phyloP scores from a whole-genome alignment of 2,888 invertebrate genomes.

The Athripsodes cinereus region DNA sequence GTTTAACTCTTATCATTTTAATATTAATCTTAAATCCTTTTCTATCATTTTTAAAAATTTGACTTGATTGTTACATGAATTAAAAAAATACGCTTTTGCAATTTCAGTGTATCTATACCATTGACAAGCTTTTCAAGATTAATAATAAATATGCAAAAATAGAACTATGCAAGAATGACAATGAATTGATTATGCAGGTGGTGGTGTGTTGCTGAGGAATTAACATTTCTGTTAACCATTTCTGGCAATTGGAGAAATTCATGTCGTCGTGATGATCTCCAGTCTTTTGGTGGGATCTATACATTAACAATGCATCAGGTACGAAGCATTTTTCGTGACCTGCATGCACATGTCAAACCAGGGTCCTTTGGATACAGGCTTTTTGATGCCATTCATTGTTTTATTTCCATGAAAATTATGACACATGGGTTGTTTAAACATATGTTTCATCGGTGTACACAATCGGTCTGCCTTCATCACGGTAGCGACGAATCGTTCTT shows the following conservation, averaged over 20 bases:
- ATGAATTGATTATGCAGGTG: too few relatives aligned
- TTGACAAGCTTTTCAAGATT: too few relatives aligned
- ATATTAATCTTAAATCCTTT: too few relatives aligned
- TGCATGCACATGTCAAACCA: slow-evolving; percentile 27
- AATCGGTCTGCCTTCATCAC: slow-evolving; percentile 21
- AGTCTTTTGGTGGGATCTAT: slow-evolving; percentile 6
- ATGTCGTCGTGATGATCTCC: slow-evolving; percentile 4
- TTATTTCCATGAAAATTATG: slow-evolving; percentile 16
- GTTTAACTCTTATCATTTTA: too few relatives aligned
- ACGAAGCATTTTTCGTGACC: slow-evolving; percentile 25
- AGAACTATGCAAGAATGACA: too few relatives aligned
- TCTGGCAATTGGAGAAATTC: slow-evolving; percentile 1
- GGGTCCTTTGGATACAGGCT: slow-evolving; percentile 23
- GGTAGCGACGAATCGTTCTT: slow-evolving; percentile 18
- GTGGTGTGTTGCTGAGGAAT: too few relatives aligned
- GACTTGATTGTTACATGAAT: too few relatives aligned
- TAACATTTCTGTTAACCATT: slow-evolving; percentile 4
- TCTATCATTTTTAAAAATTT: too few relatives aligned
- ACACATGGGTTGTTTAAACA: slow-evolving; percentile 20
- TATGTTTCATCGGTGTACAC: slow-evolving; percentile 26
- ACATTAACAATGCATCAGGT: too few relatives aligned
- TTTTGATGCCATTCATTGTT: slow-evolving; percentile 12
- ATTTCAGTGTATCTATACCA: too few relatives aligned
- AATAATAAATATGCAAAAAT: too few relatives aligned
- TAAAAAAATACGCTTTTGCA: too few relatives aligned